These are phyloP conservation scores for Apostichopus japonicus DNA, from an alignment of 35 echinoderm and acorn worm species.

Conservation along the genomic window DNA sequence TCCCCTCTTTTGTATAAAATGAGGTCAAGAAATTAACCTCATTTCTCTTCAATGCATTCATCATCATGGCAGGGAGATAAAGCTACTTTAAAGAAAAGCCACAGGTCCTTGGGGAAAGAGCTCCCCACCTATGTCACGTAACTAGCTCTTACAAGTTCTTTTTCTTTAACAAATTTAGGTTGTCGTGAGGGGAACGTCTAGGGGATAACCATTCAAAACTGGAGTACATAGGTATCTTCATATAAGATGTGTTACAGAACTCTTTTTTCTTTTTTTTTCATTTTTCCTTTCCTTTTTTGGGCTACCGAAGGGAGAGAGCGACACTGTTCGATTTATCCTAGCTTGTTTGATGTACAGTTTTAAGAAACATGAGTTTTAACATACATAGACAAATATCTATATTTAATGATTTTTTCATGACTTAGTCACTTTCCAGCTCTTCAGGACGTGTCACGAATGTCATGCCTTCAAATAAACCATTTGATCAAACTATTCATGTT, in stretches of 20 bases:
- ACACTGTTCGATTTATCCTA: no score
- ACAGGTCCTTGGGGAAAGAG: slow-evolving; percentile 23
- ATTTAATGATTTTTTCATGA: no score
- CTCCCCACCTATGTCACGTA: background rate
- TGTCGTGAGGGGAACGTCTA: background rate
- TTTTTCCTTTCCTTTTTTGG: background rate
- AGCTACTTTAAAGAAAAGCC: background rate
- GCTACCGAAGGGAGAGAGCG: no score
- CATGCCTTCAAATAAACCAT: no score
- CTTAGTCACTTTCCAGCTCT: no score
- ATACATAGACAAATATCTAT: no score
- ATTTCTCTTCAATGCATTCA: background rate
- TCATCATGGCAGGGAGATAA: background rate
- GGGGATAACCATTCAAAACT: background rate
- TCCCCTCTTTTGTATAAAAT: background rate
- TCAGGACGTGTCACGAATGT: no score
- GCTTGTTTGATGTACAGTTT: no score
- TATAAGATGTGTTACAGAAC: no score
- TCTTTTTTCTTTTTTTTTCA: background rate
- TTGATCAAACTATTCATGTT: no score
- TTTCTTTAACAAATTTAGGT: background rate
- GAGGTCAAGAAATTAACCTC: background rate
- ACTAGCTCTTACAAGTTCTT: slow-evolving; percentile 9
- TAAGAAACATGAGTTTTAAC: no score
- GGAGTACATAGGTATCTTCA: background rate